These are phyloP conservation scores for Oxytorus armatus DNA, from an alignment of 2,888 invertebrate genomes.

Conservation along the genomic window DNA sequence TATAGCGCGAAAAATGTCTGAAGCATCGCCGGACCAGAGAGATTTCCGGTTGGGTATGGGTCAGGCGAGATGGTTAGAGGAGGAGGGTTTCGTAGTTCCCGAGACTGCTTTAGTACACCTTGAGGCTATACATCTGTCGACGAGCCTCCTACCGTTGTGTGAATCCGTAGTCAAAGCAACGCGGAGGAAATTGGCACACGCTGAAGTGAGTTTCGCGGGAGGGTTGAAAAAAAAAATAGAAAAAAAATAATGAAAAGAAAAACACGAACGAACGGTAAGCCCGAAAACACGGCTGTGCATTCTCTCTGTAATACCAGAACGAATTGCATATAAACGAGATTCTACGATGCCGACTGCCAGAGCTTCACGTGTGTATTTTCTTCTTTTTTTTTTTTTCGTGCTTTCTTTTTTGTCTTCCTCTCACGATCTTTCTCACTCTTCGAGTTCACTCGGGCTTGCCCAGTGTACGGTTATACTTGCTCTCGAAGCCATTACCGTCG, in stretches of 20 bases:
- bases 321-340: conserved; percentile 14
- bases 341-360: background rate
- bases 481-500: conserved; percentile 37
- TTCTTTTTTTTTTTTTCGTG: background rate
- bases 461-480: conserved; percentile 19
- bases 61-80: background rate
- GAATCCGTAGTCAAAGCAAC: conserved; percentile 56
- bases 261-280: conserved; percentile 9
- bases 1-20: conserved; percentile 44
- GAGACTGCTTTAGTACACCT: conserved; percentile 26
- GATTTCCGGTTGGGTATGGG: background rate
- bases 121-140: conserved; percentile 55
- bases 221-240: conserved; percentile 3
- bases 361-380: background rate
- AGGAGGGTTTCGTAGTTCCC: conserved; percentile 9
- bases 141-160: conserved; percentile 30
- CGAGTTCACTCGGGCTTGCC: background rate
- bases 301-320: conserved; percentile 35
- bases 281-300: conserved; percentile 46
- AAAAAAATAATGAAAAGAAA: conserved; percentile 10
- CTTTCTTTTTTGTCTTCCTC: conserved; percentile 27
- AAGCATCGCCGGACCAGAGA: conserved; percentile 23
- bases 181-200: conserved; percentile 51
- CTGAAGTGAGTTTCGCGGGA: conserved; percentile 48
- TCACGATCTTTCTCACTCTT: background rate